A percentile compares a stretch with the other conserved stretches of the same genome.
Conservation (phyloP, 2,797 vertebrate species). For the Protonibea diacanthus region DNA sequence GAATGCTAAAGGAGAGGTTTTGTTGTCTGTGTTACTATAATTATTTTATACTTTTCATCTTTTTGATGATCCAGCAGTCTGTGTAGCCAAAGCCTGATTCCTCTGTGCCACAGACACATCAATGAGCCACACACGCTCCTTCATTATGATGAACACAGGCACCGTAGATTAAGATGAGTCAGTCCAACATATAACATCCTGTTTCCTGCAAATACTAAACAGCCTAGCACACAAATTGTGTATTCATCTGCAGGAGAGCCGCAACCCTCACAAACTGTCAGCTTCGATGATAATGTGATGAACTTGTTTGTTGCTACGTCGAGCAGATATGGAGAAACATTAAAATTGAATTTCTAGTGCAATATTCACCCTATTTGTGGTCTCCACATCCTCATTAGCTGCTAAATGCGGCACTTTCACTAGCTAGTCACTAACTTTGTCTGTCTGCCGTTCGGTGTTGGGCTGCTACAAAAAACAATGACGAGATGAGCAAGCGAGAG, state of each 20-base stretch:
- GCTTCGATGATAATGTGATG: no score
- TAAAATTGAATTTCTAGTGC: background rate
- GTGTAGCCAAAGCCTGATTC: background rate
- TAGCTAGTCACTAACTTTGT: no score
- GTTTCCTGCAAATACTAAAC: background rate
- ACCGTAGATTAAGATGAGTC: no score
- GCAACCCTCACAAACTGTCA: background rate
- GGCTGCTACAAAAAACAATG: no score
- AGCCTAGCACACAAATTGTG: background rate
- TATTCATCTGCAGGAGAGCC: no score
- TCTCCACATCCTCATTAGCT: no score
- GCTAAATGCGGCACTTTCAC: no score
- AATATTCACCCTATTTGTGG: conserved; percentile 3
- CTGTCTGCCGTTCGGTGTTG: background rate
- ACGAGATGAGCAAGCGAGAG: background rate
- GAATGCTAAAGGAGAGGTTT: no score
- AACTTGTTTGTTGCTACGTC: background rate
- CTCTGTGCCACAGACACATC: background rate
- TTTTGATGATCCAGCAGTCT: background rate
- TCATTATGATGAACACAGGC: background rate
- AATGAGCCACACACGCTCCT: background rate
- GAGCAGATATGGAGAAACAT: background rate
- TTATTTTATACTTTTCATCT: no score
- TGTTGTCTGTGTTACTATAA: no score
- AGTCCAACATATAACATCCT: background rate